Evolutionary conservation across 2,113 vertebrate genomes (phyloP).

Genomic region (Nothoprocta perdicaria): DNA sequence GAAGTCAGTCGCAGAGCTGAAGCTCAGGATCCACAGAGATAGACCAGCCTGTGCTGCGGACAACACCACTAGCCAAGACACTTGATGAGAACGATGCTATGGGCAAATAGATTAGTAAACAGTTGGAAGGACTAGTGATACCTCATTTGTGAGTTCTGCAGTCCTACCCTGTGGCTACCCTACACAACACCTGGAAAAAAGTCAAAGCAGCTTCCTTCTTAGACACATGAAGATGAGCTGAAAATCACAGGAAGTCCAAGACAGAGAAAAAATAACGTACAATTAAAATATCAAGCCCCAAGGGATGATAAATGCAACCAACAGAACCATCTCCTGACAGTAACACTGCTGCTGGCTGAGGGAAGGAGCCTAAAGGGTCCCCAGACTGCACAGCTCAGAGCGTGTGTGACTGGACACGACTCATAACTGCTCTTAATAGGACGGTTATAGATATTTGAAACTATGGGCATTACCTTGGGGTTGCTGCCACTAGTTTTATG

Average conservation of each 20-base stretch:
- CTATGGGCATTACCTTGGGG: neutral
- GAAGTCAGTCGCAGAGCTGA: neutral
- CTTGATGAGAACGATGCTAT: rapidly evolving
- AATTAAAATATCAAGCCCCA: neutral
- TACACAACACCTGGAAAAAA: neutral
- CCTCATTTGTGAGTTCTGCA: neutral
- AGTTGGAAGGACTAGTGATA: neutral
- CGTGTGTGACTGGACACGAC: rapidly evolving
- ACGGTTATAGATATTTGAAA: neutral
- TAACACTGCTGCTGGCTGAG: neutral
- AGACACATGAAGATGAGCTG: neutral
- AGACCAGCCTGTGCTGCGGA: neutral
- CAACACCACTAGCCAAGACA: neutral
- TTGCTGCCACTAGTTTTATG: neutral
- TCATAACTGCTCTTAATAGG: neutral
- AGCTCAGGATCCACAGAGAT: neutral
- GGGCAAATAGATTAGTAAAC: neutral
- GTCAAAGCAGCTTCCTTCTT: neutral
- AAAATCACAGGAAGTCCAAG: neutral
- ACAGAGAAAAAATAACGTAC: neutral
- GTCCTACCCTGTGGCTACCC: too few relatives aligned
- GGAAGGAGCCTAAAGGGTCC: neutral
- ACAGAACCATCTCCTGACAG: neutral
- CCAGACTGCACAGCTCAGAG: neutral
- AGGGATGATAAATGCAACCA: neutral